Evolutionary conservation across 2,113 vertebrate species (phyloP), one percentile per base, ranked within the genome.

Genomic region (Daubentonia madagascariensis): DNA sequence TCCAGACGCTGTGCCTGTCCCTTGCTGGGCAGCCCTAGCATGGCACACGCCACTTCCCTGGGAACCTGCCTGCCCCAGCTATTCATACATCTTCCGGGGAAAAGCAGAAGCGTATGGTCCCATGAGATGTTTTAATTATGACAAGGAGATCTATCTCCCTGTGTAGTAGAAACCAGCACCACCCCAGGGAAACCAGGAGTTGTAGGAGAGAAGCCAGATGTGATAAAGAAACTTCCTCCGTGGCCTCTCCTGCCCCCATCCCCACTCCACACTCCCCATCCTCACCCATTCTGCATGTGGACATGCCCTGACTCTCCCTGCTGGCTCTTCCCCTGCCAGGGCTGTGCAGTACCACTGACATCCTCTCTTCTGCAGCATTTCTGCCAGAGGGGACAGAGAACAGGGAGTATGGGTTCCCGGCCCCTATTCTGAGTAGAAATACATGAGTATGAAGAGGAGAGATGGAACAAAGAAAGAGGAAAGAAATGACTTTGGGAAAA

Each of bases 241-340:
- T 0, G 0, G 3, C n/a, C 28, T 70, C 28, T 50, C 28, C 83
- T 0, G 1, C 17, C 8, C 35, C 32, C 28, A n/a, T n/a, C n/a
- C 79, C 9, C 4, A 59, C 32, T 6, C 61, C 59, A 8, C 28
- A 6, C 6, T 5, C 52, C 30, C 9, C 3, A 1, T 12, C 50
- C 13, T 61, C 68, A 8, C 32, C 48, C 35, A 54, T 43, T 25
- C 13, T 0, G 0, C 0, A 7, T 54, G 4, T 50, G 59, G 57
- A 23, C 45, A 12, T 13, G 4, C 6, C n/a, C 45, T 4, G 12
- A 0, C n/a, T 57, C 45, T 75, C 18, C 65, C 23, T 0, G 0
- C 8, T 0, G 1, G 18, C 59, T 68, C 93, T 52, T 57, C 8
- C 30, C 8, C 14, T 23, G 8, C 59, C 57, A 18, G 3, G 3